These are phyloP conservation scores for Hepsetus odoe DNA, from an alignment of 2,113 vertebrate species.

Conservation along the genomic window DNA sequence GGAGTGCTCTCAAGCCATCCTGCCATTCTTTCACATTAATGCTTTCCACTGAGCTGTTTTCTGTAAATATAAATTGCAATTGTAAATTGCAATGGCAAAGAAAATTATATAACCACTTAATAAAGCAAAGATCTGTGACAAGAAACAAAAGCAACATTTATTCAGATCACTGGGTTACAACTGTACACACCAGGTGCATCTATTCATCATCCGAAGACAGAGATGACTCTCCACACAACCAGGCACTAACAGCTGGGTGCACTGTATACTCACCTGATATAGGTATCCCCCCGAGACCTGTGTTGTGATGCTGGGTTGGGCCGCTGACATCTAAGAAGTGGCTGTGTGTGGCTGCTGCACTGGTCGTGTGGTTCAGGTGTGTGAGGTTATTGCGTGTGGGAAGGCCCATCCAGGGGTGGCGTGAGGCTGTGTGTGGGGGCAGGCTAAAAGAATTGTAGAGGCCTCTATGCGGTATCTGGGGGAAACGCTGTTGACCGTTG, in stretches of 20 bases:
- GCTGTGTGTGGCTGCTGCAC: slow-evolving; percentile 90
- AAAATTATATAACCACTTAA: slow-evolving; percentile 43
- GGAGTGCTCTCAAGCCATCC: slow-evolving; percentile 97
- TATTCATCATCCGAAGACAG: not conserved
- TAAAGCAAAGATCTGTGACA: too few relatives aligned
- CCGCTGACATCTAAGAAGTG: slow-evolving; percentile 98
- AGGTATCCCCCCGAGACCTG: slow-evolving; percentile 97
- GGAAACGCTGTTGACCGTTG: slow-evolving; percentile 85
- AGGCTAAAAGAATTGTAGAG: slow-evolving; percentile 97
- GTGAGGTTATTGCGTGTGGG: slow-evolving; percentile 91
- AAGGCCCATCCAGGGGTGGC: slow-evolving; percentile 96
- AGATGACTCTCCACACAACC: not conserved
- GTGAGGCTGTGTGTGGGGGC: slow-evolving; percentile 83
- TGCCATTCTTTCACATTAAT: slow-evolving; percentile 99
- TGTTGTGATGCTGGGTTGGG: slow-evolving; percentile 90
- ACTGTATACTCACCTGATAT: slow-evolving; percentile 88
- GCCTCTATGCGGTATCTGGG: slow-evolving; percentile 93
- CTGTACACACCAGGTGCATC: slow-evolving; percentile 30
- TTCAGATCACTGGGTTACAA: slow-evolving; percentile 33
- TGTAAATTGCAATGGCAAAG: too few relatives aligned
- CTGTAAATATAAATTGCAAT: too few relatives aligned
- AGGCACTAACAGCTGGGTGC: not conserved
- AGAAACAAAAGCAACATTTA: slow-evolving; percentile 6
- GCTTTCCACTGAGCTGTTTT: slow-evolving; percentile 97
- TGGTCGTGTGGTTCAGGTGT: slow-evolving; percentile 91